Evolutionary conservation across 2,797 vertebrate genomes (phyloP).

Genomic region (Eulemur albifrons): DNA sequence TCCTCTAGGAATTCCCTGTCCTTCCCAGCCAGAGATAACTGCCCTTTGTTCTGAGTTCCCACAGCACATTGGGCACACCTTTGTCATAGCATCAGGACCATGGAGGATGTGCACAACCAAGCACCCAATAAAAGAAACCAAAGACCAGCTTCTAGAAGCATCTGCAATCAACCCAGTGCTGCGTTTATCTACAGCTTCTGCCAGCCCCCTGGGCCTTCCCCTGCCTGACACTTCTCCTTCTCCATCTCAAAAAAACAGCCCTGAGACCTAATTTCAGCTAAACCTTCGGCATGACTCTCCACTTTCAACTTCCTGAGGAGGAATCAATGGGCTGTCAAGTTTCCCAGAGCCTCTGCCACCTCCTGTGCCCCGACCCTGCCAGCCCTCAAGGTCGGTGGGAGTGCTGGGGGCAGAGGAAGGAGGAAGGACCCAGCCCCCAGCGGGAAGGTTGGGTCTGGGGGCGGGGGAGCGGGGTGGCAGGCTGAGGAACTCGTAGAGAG

Average conservation of each 20-base stretch:
- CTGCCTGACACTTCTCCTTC: constrained; percentile 67
- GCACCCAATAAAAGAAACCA: background rate
- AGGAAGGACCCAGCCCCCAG: background rate
- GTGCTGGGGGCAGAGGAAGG: background rate
- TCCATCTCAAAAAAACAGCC: constrained; percentile 71
- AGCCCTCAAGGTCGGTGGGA: constrained; percentile 40
- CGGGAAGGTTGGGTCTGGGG: background rate
- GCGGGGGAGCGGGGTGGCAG: background rate
- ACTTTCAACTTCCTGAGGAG: constrained; percentile 76
- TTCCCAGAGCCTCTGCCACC: constrained; percentile 72
- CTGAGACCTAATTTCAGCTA: constrained; percentile 75
- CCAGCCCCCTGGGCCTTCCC: constrained; percentile 49
- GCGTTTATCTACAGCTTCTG: constrained; percentile 23
- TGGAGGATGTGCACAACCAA: background rate
- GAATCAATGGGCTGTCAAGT: constrained; percentile 82
- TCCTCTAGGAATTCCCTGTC: background rate
- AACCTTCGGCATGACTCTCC: constrained; percentile 70
- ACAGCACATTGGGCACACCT: background rate
- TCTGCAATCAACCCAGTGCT: background rate
- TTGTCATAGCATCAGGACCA: background rate
- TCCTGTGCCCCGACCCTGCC: background rate
- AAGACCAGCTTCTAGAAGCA: background rate
- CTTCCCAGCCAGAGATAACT: background rate
- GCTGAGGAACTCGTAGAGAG: background rate
- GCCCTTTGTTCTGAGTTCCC: background rate